phyloP scores from a whole-genome alignment of 2,888 invertebrate species.

The Agriopis aurantiaria region DNA sequence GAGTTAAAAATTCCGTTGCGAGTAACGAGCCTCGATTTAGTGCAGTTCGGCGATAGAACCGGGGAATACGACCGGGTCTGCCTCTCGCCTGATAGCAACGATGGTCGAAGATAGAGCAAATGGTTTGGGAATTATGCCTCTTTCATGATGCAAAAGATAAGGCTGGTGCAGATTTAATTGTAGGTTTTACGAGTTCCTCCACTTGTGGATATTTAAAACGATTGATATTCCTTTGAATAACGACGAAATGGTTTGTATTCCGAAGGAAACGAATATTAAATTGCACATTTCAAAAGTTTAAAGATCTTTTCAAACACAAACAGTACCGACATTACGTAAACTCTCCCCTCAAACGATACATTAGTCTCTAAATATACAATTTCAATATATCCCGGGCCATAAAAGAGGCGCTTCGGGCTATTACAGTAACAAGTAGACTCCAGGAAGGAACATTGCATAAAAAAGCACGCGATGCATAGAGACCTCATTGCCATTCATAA shows the following conservation, averaged over 20 bases:
- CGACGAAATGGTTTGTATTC: neutral
- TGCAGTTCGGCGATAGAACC: neutral
- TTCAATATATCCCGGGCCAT: conserved; percentile 33
- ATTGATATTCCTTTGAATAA: neutral
- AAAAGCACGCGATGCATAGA: conserved; percentile 52
- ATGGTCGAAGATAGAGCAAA: too few relatives aligned
- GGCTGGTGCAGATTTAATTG: too few relatives aligned
- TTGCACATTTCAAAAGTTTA: conserved; percentile 4
- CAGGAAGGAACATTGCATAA: conserved; percentile 39
- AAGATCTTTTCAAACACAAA: conserved; percentile 16
- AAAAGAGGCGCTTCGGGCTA: conserved; percentile 35
- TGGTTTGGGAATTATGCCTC: too few relatives aligned
- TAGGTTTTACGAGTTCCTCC: too few relatives aligned
- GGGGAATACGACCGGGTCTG: too few relatives aligned
- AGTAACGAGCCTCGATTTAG: conserved; percentile 11
- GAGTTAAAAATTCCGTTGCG: conserved; percentile 34
- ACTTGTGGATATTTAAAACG: too few relatives aligned
- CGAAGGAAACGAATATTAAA: conserved; percentile 3
- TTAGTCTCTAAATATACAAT: conserved; percentile 31
- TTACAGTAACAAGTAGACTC: conserved; percentile 34
- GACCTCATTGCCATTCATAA: conserved; percentile 63
- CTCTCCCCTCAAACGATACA: conserved; percentile 22
- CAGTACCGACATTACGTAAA: conserved; percentile 15
- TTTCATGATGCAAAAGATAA: too few relatives aligned
- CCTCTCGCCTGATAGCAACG: too few relatives aligned